Conservation (phyloP, 2,113 vertebrate species). For the Aythya baeri region DNA sequence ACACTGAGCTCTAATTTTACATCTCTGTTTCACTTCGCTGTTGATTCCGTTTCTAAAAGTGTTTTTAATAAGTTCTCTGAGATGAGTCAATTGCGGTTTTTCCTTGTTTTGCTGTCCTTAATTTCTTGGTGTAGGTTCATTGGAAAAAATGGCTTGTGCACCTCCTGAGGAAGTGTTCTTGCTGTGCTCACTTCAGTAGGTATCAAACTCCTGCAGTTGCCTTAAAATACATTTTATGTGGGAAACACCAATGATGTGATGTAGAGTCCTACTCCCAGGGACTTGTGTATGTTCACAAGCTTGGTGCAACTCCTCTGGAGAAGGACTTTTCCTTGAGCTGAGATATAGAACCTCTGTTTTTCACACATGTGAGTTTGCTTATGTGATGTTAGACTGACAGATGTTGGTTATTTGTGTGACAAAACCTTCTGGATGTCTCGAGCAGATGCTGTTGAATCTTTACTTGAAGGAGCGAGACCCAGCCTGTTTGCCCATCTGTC, state of each 20-base stretch:
- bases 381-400: not conserved
- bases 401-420: conserved; percentile 43
- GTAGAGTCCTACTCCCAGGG: not conserved
- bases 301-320: too few species aligned
- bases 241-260: not conserved
- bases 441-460: conserved; percentile 47
- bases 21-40: not conserved
- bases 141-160: not conserved
- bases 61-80: not conserved
- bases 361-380: not conserved
- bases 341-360: not conserved
- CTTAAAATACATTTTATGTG: accelerated
- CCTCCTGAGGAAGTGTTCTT: not conserved
- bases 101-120: not conserved
- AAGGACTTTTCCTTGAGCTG: not conserved
- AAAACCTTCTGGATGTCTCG: conserved; percentile 43
- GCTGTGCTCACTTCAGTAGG: not conserved
- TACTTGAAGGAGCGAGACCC: not conserved
- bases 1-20: not conserved
- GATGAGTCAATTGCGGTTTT: not conserved
- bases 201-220: not conserved
- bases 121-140: not conserved
- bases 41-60: not conserved
- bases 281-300: not conserved
- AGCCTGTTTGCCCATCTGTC: conserved; percentile 53